Percentiles rank a stretch among this genome's conserved stretches.
Conservation (phyloP, 2,888 invertebrate genomes). For the Limnephilus auricula region DNA sequence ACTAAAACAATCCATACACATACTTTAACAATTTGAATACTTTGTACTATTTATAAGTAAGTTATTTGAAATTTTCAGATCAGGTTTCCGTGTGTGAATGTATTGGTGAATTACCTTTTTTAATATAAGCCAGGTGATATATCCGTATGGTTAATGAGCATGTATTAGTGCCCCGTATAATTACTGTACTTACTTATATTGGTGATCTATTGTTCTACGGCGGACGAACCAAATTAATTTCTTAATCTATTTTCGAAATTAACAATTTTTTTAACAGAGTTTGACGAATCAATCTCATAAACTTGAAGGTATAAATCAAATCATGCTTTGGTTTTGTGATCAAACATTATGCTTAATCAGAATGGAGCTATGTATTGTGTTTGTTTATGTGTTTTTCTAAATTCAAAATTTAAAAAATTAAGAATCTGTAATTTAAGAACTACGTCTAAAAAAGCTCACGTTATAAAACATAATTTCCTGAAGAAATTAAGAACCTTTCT, state of each 20-base stretch:
- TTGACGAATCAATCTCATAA: background rate
- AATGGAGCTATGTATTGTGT: background rate
- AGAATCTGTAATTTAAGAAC: background rate
- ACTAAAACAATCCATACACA: background rate
- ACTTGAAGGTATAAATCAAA: background rate
- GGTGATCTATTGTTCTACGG: slow-evolving; percentile 54
- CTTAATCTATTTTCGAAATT: background rate
- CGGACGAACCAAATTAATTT: slow-evolving; percentile 45
- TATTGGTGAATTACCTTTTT: slow-evolving; percentile 55
- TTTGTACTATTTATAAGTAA: background rate
- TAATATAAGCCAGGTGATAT: slow-evolving; percentile 55
- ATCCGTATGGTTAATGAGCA: background rate
- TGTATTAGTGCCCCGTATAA: slow-evolving; percentile 35
- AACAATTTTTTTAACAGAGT: background rate
- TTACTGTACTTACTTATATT: slow-evolving; percentile 21
- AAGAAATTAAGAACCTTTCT: background rate
- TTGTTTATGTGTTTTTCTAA: background rate
- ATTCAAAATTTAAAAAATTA: background rate
- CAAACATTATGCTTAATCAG: background rate
- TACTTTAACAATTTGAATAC: background rate
- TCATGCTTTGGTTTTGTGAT: background rate
- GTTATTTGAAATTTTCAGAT: background rate
- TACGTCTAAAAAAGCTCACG: background rate
- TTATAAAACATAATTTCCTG: background rate
- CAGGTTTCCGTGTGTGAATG: slow-evolving; percentile 17